Conservation (phyloP, 2,888 invertebrate genomes). For the Salticus scenicus region DNA sequence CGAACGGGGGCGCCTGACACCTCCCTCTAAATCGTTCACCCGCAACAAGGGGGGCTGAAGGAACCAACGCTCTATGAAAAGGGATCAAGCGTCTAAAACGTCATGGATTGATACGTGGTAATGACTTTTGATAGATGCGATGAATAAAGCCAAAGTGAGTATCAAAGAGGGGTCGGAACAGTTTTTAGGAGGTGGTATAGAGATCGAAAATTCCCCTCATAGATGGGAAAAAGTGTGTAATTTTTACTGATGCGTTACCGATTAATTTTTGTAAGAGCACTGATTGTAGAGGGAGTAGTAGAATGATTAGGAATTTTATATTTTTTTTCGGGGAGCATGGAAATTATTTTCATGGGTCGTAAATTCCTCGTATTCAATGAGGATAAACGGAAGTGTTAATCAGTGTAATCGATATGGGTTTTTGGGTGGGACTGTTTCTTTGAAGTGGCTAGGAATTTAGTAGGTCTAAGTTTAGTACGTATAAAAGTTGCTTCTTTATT, state of each 20-base stretch:
- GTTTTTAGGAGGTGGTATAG: not conserved
- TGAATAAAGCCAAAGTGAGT: conserved; percentile 43
- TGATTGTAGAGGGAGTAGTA: not conserved
- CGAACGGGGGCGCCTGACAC: conserved; percentile 17
- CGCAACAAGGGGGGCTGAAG: conserved; percentile 41
- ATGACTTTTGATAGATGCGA: conserved; percentile 67
- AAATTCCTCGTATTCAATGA: not conserved
- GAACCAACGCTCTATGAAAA: conserved; percentile 39
- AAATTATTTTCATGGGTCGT: conserved; percentile 15
- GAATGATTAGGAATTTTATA: conserved; percentile 1
- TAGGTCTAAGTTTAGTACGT: too few species aligned
- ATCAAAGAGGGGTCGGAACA: conserved; percentile 10
- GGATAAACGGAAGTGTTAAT: not conserved
- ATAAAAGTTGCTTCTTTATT: too few species aligned
- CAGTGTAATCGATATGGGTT: not conserved
- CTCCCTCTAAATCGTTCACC: conserved; percentile 40
- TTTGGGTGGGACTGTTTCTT: not conserved
- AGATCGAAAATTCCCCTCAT: not conserved
- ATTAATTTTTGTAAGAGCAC: conserved; percentile 6
- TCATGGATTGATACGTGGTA: conserved; percentile 65
- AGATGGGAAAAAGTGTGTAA: conserved; percentile 10
- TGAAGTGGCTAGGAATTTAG: too few species aligned
- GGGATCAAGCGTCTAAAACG: conserved; percentile 60
- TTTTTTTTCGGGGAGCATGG: not conserved
- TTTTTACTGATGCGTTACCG: not conserved